Percentiles rank a stretch among this genome's conserved stretches.
These are phyloP conservation scores for Zootoca vivipara DNA, from an alignment of 2,113 vertebrate species.

Conservation along the genomic window DNA sequence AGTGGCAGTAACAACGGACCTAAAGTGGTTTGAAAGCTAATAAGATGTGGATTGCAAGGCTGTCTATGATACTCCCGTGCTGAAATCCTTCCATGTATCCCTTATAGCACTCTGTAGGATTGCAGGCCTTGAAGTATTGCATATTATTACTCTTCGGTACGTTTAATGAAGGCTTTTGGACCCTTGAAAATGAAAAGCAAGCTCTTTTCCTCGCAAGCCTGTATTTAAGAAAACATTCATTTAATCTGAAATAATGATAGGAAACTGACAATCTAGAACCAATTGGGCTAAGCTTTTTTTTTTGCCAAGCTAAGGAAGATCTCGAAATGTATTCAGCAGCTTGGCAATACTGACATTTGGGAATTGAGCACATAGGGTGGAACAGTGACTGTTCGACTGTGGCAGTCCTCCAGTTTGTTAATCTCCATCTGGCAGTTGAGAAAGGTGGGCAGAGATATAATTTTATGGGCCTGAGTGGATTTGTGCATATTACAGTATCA, in stretches of 20 bases:
- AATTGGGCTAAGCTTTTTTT: not conserved
- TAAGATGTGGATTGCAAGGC: not conserved
- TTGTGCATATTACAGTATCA: constrained; percentile 41
- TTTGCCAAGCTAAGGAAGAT: not conserved
- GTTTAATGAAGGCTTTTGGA: not conserved
- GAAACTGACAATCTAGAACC: not conserved
- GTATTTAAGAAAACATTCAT: not conserved
- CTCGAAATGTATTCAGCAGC: constrained; percentile 33
- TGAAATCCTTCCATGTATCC: not conserved
- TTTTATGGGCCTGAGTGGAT: constrained; percentile 46
- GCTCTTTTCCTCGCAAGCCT: not conserved
- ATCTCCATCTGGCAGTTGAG: constrained; percentile 43
- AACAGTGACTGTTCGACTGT: not conserved
- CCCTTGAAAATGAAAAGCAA: not conserved
- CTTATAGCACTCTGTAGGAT: not conserved
- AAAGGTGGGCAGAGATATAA: constrained; percentile 52
- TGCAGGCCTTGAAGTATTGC: not conserved
- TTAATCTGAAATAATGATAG: not conserved
- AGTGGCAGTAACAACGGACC: not conserved
- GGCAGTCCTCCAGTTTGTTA: constrained; percentile 56
- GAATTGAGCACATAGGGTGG: constrained; percentile 30
- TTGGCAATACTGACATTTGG: constrained; percentile 17
- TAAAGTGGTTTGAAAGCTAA: not conserved
- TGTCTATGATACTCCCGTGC: not conserved
- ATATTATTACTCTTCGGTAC: not conserved